Base-by-base conservation (phyloP, 2,888 invertebrate genomes). In the Cynaeus angustus region DNA sequence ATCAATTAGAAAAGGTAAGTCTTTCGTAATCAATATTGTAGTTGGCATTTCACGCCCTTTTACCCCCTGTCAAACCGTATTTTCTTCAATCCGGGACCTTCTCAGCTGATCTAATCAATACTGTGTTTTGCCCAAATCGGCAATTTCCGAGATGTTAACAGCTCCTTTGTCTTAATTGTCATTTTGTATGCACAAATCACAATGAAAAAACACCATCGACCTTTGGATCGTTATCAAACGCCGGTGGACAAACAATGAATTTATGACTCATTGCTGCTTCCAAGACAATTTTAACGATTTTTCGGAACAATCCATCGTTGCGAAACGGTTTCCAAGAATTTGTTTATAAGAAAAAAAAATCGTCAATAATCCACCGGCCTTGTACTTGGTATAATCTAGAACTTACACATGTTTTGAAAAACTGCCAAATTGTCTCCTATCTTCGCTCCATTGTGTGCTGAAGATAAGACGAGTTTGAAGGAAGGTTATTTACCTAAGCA, bases 51-150 rank as follows among this genome's bases (percentile, higher is more conserved):
- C 37, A 1, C 1, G 21, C 0, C 8, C 45, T 59, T 12, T 30
- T 46, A 16, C 26, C 10, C 12, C 26, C 14, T 56, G 56, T 56
- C 56, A 56, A 2, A n/a, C 1, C n/a, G 12, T 41, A n/a, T 41
- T 13, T 41, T 41, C 12, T 6, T 13, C 5, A 5, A 41, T n/a
- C 6, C n/a, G 10, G 3, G 16, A 43, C 3, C n/a, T 13, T 45
- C 45, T 46, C 59, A 53, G 46, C 46, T 59, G 46, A 59, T 46
- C 30, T 1, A 59, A 59, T 59, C 59, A 46, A 59, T 59, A 59
- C 41, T 41, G 3, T 41, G 41, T 12, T 12, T 41, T 10, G 41
- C 12, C 41, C 12, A 33, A 46, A 26, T 9, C 5, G 26, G 26
- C 13, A 33, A 13, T 30, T 52, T 12, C 12, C 41, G n/a, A 28